phyloP scores from a whole-genome alignment of 2,797 vertebrate genomes.

The Hippopotamyrus pictus region DNA sequence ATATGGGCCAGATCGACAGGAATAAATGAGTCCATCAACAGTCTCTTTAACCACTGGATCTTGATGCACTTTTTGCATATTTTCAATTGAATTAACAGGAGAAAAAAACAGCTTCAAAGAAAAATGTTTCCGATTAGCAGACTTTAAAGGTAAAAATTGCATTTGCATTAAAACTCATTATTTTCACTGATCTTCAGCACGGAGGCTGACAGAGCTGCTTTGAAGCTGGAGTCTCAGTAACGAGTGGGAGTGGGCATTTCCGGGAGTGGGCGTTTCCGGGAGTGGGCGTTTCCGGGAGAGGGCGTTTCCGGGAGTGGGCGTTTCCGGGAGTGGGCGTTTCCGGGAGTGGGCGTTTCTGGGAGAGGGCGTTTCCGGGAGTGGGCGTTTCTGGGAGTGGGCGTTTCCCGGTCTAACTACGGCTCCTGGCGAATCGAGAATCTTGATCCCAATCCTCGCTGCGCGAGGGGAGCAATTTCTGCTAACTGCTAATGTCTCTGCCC shows the following conservation, averaged over 20 bases:
- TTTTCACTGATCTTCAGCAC: neutral
- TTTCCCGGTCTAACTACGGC: neutral
- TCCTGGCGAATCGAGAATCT: neutral
- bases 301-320: no score
- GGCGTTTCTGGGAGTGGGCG: neutral
- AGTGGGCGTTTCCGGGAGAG: no score
- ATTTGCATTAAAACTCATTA: constrained; percentile 4
- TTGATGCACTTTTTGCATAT: neutral
- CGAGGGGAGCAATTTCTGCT: neutral
- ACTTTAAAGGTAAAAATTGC: neutral
- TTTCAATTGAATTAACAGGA: neutral
- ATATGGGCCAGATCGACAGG: neutral
- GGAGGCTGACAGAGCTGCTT: neutral
- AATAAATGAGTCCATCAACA: neutral
- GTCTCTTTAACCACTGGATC: neutral
- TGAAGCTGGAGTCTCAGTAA: neutral
- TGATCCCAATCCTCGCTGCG: neutral
- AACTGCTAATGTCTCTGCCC: neutral
- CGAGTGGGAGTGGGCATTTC: no score
- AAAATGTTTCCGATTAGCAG: neutral
- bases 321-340: no score
- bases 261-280: no score
- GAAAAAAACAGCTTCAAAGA: neutral
- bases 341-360: no score
- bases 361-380: no score